Base-by-base conservation (phyloP, 2,797 vertebrate species). In the Taeniopygia guttata region DNA sequence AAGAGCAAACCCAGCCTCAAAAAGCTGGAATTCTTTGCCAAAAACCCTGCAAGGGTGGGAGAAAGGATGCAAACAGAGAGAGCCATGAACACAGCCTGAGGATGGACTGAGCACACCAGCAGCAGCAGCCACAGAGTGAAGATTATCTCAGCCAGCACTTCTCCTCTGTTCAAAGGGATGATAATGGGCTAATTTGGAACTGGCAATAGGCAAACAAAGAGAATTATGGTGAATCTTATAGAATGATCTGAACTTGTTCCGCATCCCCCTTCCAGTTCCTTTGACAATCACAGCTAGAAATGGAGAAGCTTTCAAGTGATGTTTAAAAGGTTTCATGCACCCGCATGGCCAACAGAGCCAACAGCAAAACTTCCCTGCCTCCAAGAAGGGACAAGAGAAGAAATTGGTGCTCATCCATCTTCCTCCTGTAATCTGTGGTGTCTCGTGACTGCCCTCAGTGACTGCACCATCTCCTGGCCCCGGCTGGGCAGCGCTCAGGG, bases 371-470 rank as follows among this genome's bases (percentile, higher is more conserved):
- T 16, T 60, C 67, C 36, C 73, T 63, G 66, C n/a, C 38, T 51
- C 75, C 3, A 7, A 88, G 84, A 64, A 79, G 29, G 19, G n/a
- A 45, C n/a, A 36, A 1, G 9, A 72, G n/a, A 78, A 63, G 25
- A 6, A 59, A 66, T 72, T 32, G 5, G 36, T 72, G 75, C 14
- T 73, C 43, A 46, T 43, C 70, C 76, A 54, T 42, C 68, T 91
- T 54, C 48, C 84, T 87, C 45, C 69, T 32, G 10, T 82, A 62
- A 90, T 85, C 90, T 91, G 19, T 73, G 88, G 52, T 66, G 66
- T 56, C 58, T 94, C 75, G 64, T 38, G n/a, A 55, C 77, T 75
- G 19, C 29, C 25, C 46, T 70, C 54, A 21, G 23, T 4, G 1
- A 42, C 25, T 17, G 29, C 1, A 0, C 36, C 13, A 9, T 18